Evolutionary conservation across 1,140 invertebrate species (phyloP), one percentile per base, ranked within the genome.

Genomic region (Oncopodura yosiiana): DNA sequence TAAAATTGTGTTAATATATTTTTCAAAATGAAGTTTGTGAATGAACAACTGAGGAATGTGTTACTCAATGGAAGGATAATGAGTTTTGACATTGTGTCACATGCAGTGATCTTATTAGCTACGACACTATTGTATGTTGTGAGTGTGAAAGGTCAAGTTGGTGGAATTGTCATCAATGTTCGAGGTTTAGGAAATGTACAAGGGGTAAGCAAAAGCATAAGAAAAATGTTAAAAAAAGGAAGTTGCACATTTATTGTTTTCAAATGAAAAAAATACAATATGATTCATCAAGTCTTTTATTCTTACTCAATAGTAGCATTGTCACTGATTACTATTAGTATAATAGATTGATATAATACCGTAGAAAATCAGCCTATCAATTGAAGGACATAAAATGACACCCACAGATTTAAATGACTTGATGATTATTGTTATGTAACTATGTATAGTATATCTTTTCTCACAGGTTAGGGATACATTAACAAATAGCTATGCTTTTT

Each of bases 181-280:
- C 56, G 62, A 36, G 59, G 59, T 27, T 42, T 64, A 11, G 62
- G 62, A 45, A 56, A 44, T 41, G 42, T 64, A 23, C 62, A 64
- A 53, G 62, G 62, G 56, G 62, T 64, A 51, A 59, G 53, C 38
- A 39, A 23, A 53, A 32, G 8, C 14, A 8, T n/a, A n/a, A 34
- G n/a, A 9, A 9, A 34, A 34, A 9, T 34, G 30, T 34, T 34
- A 8, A 34, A 34, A 9, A n/a, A n/a, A n/a, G n/a, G n/a, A n/a
- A n/a, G n/a, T n/a, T 34, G 8, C 30, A 34, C 14, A 34, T 34
- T 34, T n/a, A 34, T 34, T 34, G n/a, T 8, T 34, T 34, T 34
- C 14, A 34, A 6, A 23, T 37, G 18, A 11, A 24, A 19, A 29
- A 8, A 9, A 45, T 8, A 9, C 14, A 11, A 45, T 27, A 9